Evolutionary conservation across 2,797 vertebrate species (phyloP), one percentile per base, ranked within the genome.

Genomic region (Chrosomus eos): DNA sequence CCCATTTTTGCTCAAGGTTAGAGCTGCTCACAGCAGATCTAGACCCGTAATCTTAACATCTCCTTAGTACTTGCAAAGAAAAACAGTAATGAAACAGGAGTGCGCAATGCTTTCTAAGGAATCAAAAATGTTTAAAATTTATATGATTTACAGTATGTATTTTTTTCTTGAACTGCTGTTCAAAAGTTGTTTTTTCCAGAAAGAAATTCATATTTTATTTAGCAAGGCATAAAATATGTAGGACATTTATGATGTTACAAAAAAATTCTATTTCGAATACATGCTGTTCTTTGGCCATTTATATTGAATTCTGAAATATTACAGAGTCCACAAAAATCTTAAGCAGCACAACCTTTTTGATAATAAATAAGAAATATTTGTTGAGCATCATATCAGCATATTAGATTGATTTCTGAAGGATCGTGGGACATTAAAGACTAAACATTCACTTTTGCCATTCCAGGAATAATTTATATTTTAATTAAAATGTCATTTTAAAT

Each of bases 1-100:
- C 89, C 88, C 77, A 90, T 68, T 88, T 90, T 86, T 43, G 14
- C 81, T 89, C 87, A 90, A 89, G 88, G 90, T 89, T 89, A 88
- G n/a, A 78, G 71, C 55, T 45, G 23, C 13, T 26, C 13, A 7
- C 55, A 80, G n/a, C 53, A 64, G 75, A 79, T 80, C 80, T 53
- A 66, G 40, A 83, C 80, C 45, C 60, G 18, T 70, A 71, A 43
- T 64, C 51, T 60, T 7, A 66, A 67, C 14, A 18, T 36, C 43
- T 66, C 33, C 43, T 14, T 31, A 23, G 45, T 70, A 19, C 13
- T 55, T 77, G 40, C 11, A 80, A 58, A 40, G 73, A 36, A 53
- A 13, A 16, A 83, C 38, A 66, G 16, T 45, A 38, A 31, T 71
- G 5, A 23, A 45, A 43, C 28, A 55, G 14, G 21, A 13, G 13